These are phyloP conservation scores for Meta bourneti DNA, from an alignment of 2,888 invertebrate genomes.

Conservation along the genomic window DNA sequence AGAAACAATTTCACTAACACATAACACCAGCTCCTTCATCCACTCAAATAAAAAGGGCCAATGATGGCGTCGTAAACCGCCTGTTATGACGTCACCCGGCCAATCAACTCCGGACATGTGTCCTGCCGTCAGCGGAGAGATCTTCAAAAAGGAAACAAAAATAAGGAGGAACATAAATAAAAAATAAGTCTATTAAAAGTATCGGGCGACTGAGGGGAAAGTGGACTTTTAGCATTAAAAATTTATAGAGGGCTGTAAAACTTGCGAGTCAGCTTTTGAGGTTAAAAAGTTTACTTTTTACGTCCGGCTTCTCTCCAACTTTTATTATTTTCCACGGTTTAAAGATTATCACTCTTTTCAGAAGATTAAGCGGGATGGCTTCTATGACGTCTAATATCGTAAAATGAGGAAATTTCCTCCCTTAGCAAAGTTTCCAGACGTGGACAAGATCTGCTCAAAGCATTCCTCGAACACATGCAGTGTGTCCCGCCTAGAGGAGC, in stretches of 20 bases:
- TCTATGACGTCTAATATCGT: not conserved
- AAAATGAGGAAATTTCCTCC: not conserved
- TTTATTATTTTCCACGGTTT: not conserved
- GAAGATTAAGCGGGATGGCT: not conserved
- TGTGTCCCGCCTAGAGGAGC: not conserved
- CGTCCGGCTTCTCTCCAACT: not conserved
- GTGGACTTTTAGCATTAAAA: constrained; percentile 2
- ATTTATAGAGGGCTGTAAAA: constrained; percentile 22
- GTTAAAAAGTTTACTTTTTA: constrained; percentile 21
- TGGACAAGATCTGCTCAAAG: too few species aligned
- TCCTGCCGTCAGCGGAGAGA: not conserved
- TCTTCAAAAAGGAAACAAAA: too few species aligned
- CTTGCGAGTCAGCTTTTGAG: not conserved
- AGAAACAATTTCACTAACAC: not conserved
- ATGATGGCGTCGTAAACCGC: constrained; percentile 26
- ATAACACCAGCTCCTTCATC: not conserved
- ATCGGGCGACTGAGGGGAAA: not conserved
- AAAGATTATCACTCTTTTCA: not conserved
- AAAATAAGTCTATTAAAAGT: constrained; percentile 7
- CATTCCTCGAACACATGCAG: not conserved
- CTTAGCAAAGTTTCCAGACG: not conserved
- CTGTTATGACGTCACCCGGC: constrained; percentile 17
- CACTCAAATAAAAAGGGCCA: not conserved
- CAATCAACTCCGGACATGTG: constrained; percentile 25
- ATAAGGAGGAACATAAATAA: too few species aligned